Base-by-base conservation (phyloP, 2,113 vertebrate species). In the Probosciger aterrimus region DNA sequence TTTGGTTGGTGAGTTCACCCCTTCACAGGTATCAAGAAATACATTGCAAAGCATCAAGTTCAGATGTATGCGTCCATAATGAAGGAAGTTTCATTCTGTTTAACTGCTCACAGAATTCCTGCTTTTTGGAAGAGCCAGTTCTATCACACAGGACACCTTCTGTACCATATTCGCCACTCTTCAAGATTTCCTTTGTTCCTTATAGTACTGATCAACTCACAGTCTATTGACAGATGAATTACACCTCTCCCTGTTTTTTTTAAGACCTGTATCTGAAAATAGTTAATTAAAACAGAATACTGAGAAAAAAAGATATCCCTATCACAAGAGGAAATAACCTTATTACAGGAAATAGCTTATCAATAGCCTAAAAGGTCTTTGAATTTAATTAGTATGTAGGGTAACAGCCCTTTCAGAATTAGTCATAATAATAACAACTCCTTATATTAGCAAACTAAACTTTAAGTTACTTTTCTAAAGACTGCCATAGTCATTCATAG, bases 301-400 rank as follows among this genome's bases (percentile, higher is more conserved):
- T 41, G 57, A 53, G 31, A 4, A 81, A 82, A 74, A 87, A 65
- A 60, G 43, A 44, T 35, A 83, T 5, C 52, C 49, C 63, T 84
- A 52, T 76, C 41, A 88, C 24, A 81, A 92, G 47, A 88, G 47
- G 41, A 35, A 93, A 69, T 64, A 90, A 95, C 4, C 5, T 82
- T 88, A 52, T 87, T 91, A 81, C 31, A 79, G 83, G 52, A 95
- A 93, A 87, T 52, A 90, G 25, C 37, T 96, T 94, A 91, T 84
- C 86, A 47, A 93, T 93, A 70, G 69, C 28, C 65, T 31, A 84
- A 90, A 92, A 82, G 33, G n/a, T 37, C 62, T 86, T 75, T 71
- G 67, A 73, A 84, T 92, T 91, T 81, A 93, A 95, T 94, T 93
- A 94, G 28, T 59, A 74, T 53, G 49, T 79, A 82, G 19, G n/a